Evolutionary conservation across 92 coral and sea anemone genomes (phyloP), one percentile per base, ranked within the genome.

Genomic region (Paramuricea clavata): DNA sequence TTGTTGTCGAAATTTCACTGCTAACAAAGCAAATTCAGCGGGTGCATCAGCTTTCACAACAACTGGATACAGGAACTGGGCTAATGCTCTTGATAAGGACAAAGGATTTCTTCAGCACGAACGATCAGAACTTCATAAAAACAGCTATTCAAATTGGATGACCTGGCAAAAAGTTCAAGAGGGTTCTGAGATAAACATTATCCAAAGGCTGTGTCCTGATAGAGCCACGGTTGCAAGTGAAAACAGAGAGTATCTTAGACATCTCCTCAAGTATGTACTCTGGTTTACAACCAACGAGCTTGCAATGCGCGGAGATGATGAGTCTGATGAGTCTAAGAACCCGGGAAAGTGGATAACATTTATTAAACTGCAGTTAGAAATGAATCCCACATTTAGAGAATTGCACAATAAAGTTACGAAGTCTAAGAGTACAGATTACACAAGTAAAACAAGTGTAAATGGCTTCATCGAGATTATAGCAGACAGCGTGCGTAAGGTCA

Each of bases 1-100:
- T 34, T 74, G 80, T 44, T 74, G 80, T 74, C 4, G 15, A 1
- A 74, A 74, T 25, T 74, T 74, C 16, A 0, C 60, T 74, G 1
- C 80, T 1, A 74, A 44, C 80, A 74, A 13, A 74, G 59, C 31
- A 74, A 74, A 74, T 3, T 74, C 80, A 74, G 80, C 59, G 0
- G 60, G 22, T 74, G 60, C 80, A 1, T 1, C 80, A 74, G 60
- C 80, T 74, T 74, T 74, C 59, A 74, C 60, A 74, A 74, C 80
- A 1, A 74, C 59, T 74, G 80, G 80, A 17, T 74, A 74, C 80
- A 74, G 80, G 16, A 74, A 74, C 80, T 74, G 80, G 80, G 80
- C 59, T 74, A 74, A 74, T 74, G 80, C 60, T 23, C 60, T 74
- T 41, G 60, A 41, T 0, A 74, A 3, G 15, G 59, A 49, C 34